Evolutionary conservation across 37 sponge, comb jelly and placozoan species (phyloP), one percentile per base, ranked within the genome.

Genomic region (Diacarnus erythraeanus): DNA sequence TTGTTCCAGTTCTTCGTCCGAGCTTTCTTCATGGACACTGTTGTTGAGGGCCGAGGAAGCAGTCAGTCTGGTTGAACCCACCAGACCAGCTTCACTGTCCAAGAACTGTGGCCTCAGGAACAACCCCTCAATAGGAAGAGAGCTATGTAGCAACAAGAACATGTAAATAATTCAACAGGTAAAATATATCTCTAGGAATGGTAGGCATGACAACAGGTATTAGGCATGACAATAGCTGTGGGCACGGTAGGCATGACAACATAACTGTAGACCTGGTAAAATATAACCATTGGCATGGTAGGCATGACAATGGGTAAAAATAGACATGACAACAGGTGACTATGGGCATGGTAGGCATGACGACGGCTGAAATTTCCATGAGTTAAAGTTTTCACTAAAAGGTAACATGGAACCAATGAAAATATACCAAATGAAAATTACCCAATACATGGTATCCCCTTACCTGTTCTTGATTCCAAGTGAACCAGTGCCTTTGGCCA

Each of bases 401-500:
- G 56, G 17, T 17, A 10, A 10, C 56, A 54, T 54, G 56, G 17
- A 54, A 54, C 17, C 17, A 54, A n/a, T n/a, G n/a, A n/a, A n/a
- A n/a, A 17, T 54, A 54, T 54, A 20, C 56, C 56, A 54, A 54
- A 17, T 54, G 10, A 54, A 54, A 17, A 17, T 54, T 20, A 20
- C 17, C 56, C 56, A 10, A 17, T 54, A 54, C 56, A 54, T 54
- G 10, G 17, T 20, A 20, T 54, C 10, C 56, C 56, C 56, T 54
- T 54, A 26, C 61, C 61, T 60, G 61, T 25, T 47, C 38, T 15
- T 21, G 6, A 26, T 36, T 22, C 68, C 63, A 41, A 15, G 34
- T 42, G 44, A 26, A 71, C 9, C 66, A 20, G 66, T 22, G 66
- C 0, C 34, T 20, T 60, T 54, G 38, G 91, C 81, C 3, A 76